phyloP scores from a whole-genome alignment of 1,140 invertebrate species.

The Hormaphis cornu region DNA sequence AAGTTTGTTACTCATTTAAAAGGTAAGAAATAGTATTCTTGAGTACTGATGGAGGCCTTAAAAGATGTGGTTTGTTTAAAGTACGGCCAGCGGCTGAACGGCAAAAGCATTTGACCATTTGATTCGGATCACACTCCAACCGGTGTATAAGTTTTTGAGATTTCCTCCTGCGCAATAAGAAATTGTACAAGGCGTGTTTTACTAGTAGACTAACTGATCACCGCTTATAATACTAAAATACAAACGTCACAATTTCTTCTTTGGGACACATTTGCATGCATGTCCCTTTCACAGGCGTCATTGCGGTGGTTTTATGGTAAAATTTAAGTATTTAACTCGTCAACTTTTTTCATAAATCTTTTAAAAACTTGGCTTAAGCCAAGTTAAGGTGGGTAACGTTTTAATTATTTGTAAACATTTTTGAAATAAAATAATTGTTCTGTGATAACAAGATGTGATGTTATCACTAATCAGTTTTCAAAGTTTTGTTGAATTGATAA shows the following conservation, averaged over 20 bases:
- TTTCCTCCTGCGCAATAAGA: not conserved
- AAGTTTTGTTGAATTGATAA: too few relatives aligned
- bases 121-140: not conserved
- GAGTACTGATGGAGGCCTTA: conserved; percentile 18
- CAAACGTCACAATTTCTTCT: not conserved
- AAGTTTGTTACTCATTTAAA: conserved; percentile 7
- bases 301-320: too few relatives aligned
- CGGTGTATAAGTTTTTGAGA: not conserved
- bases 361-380: too few relatives aligned
- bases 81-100: conserved; percentile 25
- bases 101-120: conserved; percentile 30
- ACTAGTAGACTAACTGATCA: too few relatives aligned
- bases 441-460: too few relatives aligned
- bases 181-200: too few relatives aligned
- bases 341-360: too few relatives aligned
- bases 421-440: too few relatives aligned
- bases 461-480: too few relatives aligned
- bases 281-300: not conserved
- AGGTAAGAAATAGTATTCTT: conserved; percentile 16
- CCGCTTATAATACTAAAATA: not conserved
- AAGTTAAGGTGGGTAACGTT: too few relatives aligned
- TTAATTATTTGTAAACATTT: too few relatives aligned
- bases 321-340: too few relatives aligned
- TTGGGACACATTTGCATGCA: conserved; percentile 19
- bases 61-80: conserved; percentile 5